Conservation (phyloP, 1,140 invertebrate species). For the Meloidogyne chitwoodi region DNA sequence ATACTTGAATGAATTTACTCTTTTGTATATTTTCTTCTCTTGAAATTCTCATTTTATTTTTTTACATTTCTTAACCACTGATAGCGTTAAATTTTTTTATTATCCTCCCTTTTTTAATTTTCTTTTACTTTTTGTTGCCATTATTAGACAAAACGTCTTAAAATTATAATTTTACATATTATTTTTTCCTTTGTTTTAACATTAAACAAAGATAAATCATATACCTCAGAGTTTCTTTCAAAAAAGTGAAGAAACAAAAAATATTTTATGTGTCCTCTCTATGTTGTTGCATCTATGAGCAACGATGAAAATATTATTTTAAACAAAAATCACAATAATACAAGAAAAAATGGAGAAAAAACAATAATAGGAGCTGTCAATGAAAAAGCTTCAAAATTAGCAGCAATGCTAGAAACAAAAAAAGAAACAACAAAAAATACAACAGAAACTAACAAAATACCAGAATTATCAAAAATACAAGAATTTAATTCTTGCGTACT, state of each 20-base stretch:
- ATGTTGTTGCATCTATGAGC: neutral
- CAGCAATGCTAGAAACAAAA: neutral
- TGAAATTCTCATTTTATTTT: neutral
- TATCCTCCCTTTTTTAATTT: neutral
- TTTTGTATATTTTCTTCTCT: neutral
- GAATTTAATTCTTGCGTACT: neutral
- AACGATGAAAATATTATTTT: neutral
- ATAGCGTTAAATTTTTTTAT: neutral
- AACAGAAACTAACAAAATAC: neutral
- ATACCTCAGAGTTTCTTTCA: neutral
- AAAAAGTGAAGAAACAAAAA: neutral
- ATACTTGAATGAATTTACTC: neutral
- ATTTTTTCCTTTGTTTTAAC: too few species aligned
- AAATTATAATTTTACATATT: neutral
- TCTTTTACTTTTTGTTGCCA: neutral
- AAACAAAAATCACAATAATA: neutral
- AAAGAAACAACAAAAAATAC: neutral
- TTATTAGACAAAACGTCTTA: neutral
- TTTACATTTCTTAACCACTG: neutral
- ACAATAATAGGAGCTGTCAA: neutral
- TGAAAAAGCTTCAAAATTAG: neutral
- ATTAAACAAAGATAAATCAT: too few species aligned
- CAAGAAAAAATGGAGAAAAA: neutral
- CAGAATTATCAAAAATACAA: neutral
- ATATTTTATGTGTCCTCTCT: conserved; percentile 9